Evolutionary conservation across 2,888 invertebrate species (phyloP).

Genomic region (Hetaerina titia): DNA sequence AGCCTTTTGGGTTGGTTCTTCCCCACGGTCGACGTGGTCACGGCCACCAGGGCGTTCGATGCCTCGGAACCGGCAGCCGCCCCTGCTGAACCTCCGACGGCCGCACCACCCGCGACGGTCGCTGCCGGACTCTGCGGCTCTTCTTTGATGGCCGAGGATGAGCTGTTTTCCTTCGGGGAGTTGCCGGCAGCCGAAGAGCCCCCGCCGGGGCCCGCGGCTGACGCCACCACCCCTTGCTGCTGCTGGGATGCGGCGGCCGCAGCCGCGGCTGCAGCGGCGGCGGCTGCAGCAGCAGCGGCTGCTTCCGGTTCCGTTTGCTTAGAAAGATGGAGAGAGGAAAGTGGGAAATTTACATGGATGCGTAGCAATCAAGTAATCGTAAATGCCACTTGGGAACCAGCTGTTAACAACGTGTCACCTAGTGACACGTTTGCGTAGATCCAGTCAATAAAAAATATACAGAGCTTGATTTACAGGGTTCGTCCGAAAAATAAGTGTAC

Average conservation of each 20-base stretch:
- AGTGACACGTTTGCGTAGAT: too few relatives aligned
- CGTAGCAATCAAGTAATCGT: too few relatives aligned
- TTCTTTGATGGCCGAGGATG: conserved; percentile 70
- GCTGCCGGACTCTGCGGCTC: conserved; percentile 75
- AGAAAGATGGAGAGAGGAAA: conserved; percentile 36
- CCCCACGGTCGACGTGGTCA: conserved; percentile 73
- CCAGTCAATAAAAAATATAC: too few relatives aligned
- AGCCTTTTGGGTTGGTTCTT: conserved; percentile 94
- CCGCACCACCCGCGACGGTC: conserved; percentile 77
- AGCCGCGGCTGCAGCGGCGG: conserved; percentile 70
- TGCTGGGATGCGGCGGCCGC: conserved; percentile 48
- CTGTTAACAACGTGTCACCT: too few relatives aligned
- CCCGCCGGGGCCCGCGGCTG: conserved; percentile 76
- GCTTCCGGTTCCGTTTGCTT: conserved; percentile 82
- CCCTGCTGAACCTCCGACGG: conserved; percentile 76
- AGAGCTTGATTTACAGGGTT: too few relatives aligned
- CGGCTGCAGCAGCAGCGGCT: conserved; percentile 77
- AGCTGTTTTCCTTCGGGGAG: conserved; percentile 70
- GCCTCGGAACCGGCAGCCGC: conserved; percentile 78
- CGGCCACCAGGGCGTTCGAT: conserved; percentile 66
- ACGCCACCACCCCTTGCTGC: conserved; percentile 75
- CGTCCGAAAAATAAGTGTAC: too few relatives aligned
- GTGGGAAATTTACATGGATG: not conserved
- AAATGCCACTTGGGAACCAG: too few relatives aligned
- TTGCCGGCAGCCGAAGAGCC: conserved; percentile 76